Percentiles rank a stretch among this genome's conserved stretches.
Conservation (phyloP, 2,113 vertebrate species). For the Montifringilla adamsi region DNA sequence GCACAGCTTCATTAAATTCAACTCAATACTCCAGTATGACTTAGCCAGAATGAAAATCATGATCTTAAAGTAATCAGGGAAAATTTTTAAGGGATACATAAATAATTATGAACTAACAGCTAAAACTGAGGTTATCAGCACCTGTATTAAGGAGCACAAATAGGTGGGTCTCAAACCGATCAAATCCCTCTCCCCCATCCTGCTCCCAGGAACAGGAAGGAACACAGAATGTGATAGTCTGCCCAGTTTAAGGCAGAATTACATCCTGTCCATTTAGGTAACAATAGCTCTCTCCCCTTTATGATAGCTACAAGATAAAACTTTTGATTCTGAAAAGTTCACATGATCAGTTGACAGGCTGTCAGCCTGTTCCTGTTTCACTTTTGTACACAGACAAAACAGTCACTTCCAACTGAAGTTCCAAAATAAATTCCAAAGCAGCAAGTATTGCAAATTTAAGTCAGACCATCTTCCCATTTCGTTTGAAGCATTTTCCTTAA, state of each 20-base stretch:
- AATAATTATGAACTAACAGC: not conserved
- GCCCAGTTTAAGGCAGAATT: not conserved
- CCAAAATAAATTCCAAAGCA: conserved; percentile 8
- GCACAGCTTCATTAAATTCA: not conserved
- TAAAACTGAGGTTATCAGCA: not conserved
- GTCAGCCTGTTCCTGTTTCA: not conserved
- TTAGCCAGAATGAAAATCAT: not conserved
- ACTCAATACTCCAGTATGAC: not conserved
- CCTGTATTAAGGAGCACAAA: not conserved
- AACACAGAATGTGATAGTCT: not conserved
- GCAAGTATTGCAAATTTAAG: not conserved
- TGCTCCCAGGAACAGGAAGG: not conserved
- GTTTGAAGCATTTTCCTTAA: not conserved
- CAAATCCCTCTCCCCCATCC: not conserved
- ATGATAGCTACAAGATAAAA: not conserved
- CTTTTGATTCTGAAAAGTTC: not conserved
- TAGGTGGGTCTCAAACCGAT: not conserved
- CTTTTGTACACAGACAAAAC: not conserved
- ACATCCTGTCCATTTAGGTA: not conserved
- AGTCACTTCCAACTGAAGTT: not conserved
- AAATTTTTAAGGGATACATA: not conserved
- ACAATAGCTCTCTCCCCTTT: not conserved
- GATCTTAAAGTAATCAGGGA: not conserved
- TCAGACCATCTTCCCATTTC: not conserved
- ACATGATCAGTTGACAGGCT: not conserved